A percentile compares a stretch with the other conserved stretches of the same genome.
Evolutionary conservation across 2,888 invertebrate genomes (phyloP).

Genomic region (Lasioglossum vierecki): DNA sequence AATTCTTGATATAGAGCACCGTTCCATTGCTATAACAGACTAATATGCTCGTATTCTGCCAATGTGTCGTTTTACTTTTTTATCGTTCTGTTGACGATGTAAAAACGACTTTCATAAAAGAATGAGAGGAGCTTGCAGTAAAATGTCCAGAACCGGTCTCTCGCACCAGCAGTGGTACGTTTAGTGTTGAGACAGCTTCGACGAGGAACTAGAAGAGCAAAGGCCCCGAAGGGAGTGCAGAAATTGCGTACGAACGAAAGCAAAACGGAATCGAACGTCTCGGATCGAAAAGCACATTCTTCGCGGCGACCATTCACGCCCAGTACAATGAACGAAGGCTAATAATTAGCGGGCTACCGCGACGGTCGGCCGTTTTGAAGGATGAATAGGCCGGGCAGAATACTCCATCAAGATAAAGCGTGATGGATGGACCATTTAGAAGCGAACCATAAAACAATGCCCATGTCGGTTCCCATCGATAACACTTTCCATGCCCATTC

Average conservation of each 20-base stretch:
- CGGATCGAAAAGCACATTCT: constrained; percentile 36
- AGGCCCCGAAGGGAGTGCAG: background rate
- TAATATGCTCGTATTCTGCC: background rate
- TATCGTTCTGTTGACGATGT: background rate
- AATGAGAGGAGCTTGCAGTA: no score
- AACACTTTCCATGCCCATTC: constrained; percentile 67
- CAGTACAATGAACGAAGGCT: constrained; percentile 57
- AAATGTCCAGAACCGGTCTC: no score
- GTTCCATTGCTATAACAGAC: background rate
- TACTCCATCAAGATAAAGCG: constrained; percentile 69
- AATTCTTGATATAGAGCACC: background rate
- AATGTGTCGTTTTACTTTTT: background rate
- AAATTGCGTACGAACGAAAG: background rate
- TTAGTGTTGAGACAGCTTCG: background rate
- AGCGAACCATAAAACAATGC: constrained; percentile 71
- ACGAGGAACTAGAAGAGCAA: background rate
- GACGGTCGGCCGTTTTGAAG: constrained; percentile 61
- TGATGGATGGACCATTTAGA: constrained; percentile 72
- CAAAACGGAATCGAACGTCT: constrained; percentile 27
- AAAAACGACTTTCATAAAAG: background rate
- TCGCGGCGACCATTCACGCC: constrained; percentile 41
- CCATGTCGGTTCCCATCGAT: constrained; percentile 66
- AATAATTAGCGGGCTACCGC: constrained; percentile 65
- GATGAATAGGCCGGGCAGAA: constrained; percentile 67
- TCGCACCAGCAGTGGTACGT: no score